Evolutionary conservation across 2,888 invertebrate species (phyloP).

Genomic region (Rutpela maculata): DNA sequence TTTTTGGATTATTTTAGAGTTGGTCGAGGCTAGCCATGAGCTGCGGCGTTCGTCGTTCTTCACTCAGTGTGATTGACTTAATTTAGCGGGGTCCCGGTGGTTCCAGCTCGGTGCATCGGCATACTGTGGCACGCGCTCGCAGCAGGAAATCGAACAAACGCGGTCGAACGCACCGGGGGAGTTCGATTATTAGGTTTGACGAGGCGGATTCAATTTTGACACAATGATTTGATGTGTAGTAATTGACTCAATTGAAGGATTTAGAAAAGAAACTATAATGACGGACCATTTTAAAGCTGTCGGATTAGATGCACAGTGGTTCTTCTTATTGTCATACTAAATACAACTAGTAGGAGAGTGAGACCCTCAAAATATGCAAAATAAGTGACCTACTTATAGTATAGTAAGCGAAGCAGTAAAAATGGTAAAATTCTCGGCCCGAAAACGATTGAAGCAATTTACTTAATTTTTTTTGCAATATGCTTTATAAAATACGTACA

Average conservation of each 20-base stretch:
- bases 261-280: too few species aligned
- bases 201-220: neutral
- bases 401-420: too few species aligned
- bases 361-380: too few species aligned
- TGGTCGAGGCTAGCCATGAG: conserved; percentile 3
- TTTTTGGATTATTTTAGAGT: conserved; percentile 35
- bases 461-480: too few species aligned
- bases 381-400: too few species aligned
- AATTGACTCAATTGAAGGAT: neutral
- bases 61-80: conserved; percentile 15
- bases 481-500: too few species aligned
- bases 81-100: neutral
- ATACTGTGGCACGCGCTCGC: conserved; percentile 18
- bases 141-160: conserved; percentile 23
- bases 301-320: too few species aligned
- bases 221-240: neutral
- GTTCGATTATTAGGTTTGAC: conserved; percentile 7
- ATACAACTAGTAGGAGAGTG: too few species aligned
- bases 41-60: neutral
- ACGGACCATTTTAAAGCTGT: too few species aligned
- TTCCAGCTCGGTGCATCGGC: conserved; percentile 20
- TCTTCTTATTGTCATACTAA: too few species aligned
- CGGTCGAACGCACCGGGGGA: neutral
- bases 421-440: too few species aligned
- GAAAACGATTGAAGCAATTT: too few species aligned